Percentiles rank a stretch among this genome's conserved stretches.
These are phyloP conservation scores for Tupaia chinensis DNA, from an alignment of 2,113 vertebrate species.

Conservation along the genomic window DNA sequence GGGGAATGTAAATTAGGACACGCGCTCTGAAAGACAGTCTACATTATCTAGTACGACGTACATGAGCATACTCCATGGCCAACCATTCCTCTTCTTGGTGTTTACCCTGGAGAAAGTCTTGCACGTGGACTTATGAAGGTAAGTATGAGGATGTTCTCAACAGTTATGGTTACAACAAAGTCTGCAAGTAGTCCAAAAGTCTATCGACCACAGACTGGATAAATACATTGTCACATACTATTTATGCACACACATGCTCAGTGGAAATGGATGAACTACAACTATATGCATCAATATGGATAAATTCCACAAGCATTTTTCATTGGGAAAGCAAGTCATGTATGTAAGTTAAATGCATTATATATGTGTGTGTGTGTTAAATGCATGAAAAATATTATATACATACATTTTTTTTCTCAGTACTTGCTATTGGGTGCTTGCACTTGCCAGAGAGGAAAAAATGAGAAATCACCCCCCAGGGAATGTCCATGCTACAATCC, in stretches of 20 bases:
- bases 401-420: no score
- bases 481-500: no score
- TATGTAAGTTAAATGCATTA: background rate
- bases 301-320: constrained; percentile 9
- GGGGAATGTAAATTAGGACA: background rate
- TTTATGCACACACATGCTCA: background rate
- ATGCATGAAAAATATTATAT: no score
- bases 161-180: background rate
- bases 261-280: background rate
- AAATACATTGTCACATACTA: background rate
- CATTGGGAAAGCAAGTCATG: constrained; percentile 11
- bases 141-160: background rate
- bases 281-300: background rate
- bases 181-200: constrained; percentile 31
- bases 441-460: no score
- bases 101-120: background rate
- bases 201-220: background rate
- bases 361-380: no score
- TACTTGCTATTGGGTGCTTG: no score
- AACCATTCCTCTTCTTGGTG: background rate
- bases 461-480: no score
- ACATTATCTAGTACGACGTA: background rate
- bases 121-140: background rate
- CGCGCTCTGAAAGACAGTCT: background rate
- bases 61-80: background rate